Evolutionary conservation across 2,888 invertebrate species (phyloP).

Genomic region (Caenorhabditis sp.): DNA sequence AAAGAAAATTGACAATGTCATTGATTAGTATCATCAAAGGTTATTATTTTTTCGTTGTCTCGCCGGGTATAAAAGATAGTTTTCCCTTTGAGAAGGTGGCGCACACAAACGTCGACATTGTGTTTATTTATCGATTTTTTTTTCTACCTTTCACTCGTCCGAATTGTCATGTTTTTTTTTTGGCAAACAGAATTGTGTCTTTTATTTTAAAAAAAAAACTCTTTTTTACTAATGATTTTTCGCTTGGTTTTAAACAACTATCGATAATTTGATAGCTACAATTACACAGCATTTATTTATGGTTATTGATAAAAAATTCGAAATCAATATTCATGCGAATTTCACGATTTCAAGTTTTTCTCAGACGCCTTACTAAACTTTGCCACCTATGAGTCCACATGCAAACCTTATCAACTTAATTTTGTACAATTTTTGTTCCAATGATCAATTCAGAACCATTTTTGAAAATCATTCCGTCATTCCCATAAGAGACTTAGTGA

Average conservation of each 20-base stretch:
- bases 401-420: neutral
- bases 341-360: neutral
- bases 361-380: neutral
- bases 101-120: neutral
- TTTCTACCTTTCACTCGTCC: neutral
- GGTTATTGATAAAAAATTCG: neutral
- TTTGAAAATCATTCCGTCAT: slow-evolving; percentile 4
- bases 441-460: neutral
- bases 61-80: neutral
- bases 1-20: neutral
- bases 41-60: neutral
- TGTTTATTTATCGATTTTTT: neutral
- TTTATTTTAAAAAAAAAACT: too few relatives aligned
- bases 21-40: neutral
- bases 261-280: too few relatives aligned
- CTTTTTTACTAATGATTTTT: too few relatives aligned
- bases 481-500: neutral
- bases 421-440: slow-evolving; percentile 1
- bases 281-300: too few relatives aligned
- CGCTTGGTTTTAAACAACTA: too few relatives aligned
- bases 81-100: neutral
- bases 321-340: neutral
- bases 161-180: neutral
- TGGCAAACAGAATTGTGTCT: neutral
- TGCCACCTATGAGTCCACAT: neutral